Evolutionary conservation across 2,888 invertebrate genomes (phyloP).

Genomic region (Pyrocoelia pectoralis): DNA sequence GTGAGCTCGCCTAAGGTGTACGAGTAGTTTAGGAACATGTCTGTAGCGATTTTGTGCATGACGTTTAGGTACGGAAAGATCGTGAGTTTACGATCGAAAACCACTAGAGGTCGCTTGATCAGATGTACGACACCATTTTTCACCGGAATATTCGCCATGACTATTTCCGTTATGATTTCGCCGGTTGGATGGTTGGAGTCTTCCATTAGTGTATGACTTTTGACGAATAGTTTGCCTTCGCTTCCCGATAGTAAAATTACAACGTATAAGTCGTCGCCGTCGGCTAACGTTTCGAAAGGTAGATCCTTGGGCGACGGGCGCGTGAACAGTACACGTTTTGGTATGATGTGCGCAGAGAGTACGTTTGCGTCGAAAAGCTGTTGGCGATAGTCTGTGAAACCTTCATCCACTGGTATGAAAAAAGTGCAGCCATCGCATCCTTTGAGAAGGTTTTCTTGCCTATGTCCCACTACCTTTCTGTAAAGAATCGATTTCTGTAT

Average conservation of each 20-base stretch:
- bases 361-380: slow-evolving; percentile 81
- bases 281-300: slow-evolving; percentile 80
- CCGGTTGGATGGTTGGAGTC: slow-evolving; percentile 78
- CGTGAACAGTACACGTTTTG: slow-evolving; percentile 84
- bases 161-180: slow-evolving; percentile 83
- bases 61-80: slow-evolving; percentile 88
- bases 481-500: too few species aligned
- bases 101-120: slow-evolving; percentile 86
- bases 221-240: slow-evolving; percentile 75
- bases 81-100: slow-evolving; percentile 81
- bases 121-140: slow-evolving; percentile 92
- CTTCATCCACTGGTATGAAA: slow-evolving; percentile 88
- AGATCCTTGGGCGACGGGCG: slow-evolving; percentile 75
- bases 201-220: slow-evolving; percentile 80
- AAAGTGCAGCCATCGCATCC: slow-evolving; percentile 82
- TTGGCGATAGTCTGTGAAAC: slow-evolving; percentile 69
- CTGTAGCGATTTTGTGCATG: slow-evolving; percentile 79
- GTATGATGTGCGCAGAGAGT: slow-evolving; percentile 87
- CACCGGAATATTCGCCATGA: slow-evolving; percentile 88
- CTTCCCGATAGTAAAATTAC: slow-evolving; percentile 76
- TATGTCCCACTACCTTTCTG: slow-evolving; percentile 71
- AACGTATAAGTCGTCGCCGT: slow-evolving; percentile 81
- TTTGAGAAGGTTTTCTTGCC: slow-evolving; percentile 75
- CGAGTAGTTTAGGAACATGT: slow-evolving; percentile 83
- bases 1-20: slow-evolving; percentile 76